phyloP scores from a whole-genome alignment of 2,113 vertebrate genomes.

The Carettochelys insculpta region DNA sequence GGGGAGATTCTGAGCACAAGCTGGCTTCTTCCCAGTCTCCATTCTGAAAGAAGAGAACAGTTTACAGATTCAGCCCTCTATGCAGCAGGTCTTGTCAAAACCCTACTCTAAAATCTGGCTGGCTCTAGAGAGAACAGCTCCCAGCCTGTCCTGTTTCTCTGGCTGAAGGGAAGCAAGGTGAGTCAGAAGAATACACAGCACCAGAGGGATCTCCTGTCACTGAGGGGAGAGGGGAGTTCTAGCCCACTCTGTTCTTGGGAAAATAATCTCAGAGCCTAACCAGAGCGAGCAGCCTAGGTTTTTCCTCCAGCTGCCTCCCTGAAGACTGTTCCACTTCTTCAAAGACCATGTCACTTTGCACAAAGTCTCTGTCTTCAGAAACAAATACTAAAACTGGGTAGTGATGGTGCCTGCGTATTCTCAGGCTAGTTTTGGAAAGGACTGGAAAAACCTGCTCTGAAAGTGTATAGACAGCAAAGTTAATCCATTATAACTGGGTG shows the following conservation, averaged over 20 bases:
- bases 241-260: neutral
- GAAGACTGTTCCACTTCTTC: neutral
- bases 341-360: neutral
- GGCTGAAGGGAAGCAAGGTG: neutral
- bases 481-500: neutral
- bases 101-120: neutral
- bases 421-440: neutral
- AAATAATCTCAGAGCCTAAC: neutral
- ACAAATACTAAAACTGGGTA: neutral
- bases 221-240: neutral
- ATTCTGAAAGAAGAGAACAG: accelerated
- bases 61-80: neutral
- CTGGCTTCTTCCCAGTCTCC: neutral
- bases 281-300: neutral
- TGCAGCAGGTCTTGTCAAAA: neutral
- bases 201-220: neutral
- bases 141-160: neutral
- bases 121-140: accelerated
- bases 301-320: neutral
- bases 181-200: neutral
- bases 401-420: neutral
- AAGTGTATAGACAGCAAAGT: neutral
- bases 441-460: neutral
- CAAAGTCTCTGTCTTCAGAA: too few relatives aligned
- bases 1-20: neutral